Percentiles rank a stretch among this genome's conserved stretches.
These are phyloP conservation scores for Sphaerophoria taeniata DNA, from an alignment of 2,888 invertebrate species.

Conservation along the genomic window DNA sequence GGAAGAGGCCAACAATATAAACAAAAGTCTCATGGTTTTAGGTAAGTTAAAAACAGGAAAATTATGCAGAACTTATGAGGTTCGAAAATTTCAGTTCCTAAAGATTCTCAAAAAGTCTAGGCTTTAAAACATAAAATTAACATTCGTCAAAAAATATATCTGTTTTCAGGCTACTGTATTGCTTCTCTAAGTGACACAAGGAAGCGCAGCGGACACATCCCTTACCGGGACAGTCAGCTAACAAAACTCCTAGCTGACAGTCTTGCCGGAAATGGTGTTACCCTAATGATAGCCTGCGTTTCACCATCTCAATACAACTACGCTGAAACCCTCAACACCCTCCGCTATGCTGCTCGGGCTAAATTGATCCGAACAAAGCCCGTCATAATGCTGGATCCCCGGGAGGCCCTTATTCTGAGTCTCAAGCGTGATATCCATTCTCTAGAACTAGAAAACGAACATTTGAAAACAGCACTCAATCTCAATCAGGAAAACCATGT, in stretches of 20 bases:
- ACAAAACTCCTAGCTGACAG: constrained; percentile 97
- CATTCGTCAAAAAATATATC: not conserved
- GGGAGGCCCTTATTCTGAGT: constrained; percentile 95
- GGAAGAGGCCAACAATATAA: constrained; percentile 98
- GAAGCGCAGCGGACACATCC: constrained; percentile 92
- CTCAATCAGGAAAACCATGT: constrained; percentile 85
- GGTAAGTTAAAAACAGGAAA: constrained; percentile 84
- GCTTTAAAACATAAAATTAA: too few species aligned
- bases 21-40: constrained; percentile 96
- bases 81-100: not conserved
- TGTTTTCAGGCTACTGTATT: constrained; percentile 93
- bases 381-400: constrained; percentile 96
- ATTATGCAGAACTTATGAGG: not conserved
- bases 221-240: constrained; percentile 96
- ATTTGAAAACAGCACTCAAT: constrained; percentile 90
- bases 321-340: constrained; percentile 94
- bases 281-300: constrained; percentile 97
- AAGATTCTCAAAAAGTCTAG: too few species aligned
- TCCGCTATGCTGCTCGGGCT: constrained; percentile 95
- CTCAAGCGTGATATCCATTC: constrained; percentile 94
- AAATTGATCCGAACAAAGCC: constrained; percentile 97
- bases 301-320: constrained; percentile 94
- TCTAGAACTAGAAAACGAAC: constrained; percentile 94
- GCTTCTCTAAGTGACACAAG: constrained; percentile 93
- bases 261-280: constrained; percentile 96